phyloP scores from a whole-genome alignment of 2,797 vertebrate genomes.

The Poeciliopsis presidionis region DNA sequence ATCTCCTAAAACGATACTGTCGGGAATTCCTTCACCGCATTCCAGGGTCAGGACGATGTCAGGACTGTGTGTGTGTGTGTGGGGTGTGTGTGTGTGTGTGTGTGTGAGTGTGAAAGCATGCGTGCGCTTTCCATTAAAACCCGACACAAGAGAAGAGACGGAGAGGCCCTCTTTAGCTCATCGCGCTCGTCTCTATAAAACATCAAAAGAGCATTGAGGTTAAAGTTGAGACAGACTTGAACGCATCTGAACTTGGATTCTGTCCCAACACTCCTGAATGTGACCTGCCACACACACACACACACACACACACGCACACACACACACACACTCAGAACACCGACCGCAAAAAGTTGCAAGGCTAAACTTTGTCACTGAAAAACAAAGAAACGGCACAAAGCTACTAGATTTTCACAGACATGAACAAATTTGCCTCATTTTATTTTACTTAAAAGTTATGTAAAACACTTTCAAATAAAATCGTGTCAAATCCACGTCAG shows the following conservation, averaged over 20 bases:
- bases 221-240: constrained; percentile 69
- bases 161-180: constrained; percentile 65
- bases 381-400: constrained; percentile 40
- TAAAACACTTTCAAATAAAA: not conserved
- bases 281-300: constrained; percentile 60
- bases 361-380: constrained; percentile 49
- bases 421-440: not conserved
- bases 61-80: constrained; percentile 38
- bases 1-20: constrained; percentile 75
- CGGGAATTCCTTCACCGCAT: constrained; percentile 75
- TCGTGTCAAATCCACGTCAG: not conserved
- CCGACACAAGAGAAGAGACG: constrained; percentile 62
- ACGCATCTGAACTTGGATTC: constrained; percentile 11
- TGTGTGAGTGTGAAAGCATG: constrained; percentile 15
- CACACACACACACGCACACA: too few species aligned
- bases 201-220: constrained; percentile 77
- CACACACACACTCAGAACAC: constrained; percentile 8
- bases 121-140: constrained; percentile 60
- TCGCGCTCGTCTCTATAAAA: constrained; percentile 68
- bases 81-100: constrained; percentile 16
- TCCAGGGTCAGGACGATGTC: constrained; percentile 78
- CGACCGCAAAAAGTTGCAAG: constrained; percentile 27
- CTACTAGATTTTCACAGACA: constrained; percentile 1
- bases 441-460: not conserved
- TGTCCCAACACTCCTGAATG: constrained; percentile 56